A percentile compares a stretch with the other conserved stretches of the same genome.
Conservation (phyloP, 2,113 vertebrate genomes). For the Dipodomys ordii region DNA sequence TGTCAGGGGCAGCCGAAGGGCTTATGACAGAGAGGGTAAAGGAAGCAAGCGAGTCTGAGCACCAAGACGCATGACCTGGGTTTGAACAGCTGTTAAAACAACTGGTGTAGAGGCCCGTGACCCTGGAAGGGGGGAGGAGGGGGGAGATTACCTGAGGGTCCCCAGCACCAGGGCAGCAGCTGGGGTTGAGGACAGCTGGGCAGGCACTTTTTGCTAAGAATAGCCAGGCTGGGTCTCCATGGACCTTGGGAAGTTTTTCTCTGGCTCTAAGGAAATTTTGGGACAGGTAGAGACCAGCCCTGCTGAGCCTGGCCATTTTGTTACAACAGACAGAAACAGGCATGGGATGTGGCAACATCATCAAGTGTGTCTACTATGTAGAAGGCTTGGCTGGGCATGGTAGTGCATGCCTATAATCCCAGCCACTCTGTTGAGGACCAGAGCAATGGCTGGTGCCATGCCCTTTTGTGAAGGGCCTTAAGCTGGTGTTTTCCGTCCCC, state of each 20-base stretch:
- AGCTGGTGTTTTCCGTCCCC: not conserved
- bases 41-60: rapidly evolving
- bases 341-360: no score
- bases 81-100: slow-evolving; percentile 77
- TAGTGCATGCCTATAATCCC: not conserved
- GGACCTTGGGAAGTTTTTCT: not conserved
- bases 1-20: not conserved
- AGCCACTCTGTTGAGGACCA: not conserved
- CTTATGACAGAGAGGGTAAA: not conserved
- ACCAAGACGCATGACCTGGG: slow-evolving; percentile 1
- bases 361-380: not conserved
- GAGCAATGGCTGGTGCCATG: no score
- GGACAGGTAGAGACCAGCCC: not conserved
- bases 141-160: slow-evolving; percentile 68
- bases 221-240: not conserved
- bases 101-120: slow-evolving; percentile 47
- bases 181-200: slow-evolving; percentile 68
- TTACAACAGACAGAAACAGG: not conserved
- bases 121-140: not conserved
- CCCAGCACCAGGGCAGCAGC: slow-evolving; percentile 66
- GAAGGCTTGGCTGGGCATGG: not conserved
- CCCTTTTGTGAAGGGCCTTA: not conserved
- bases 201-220: slow-evolving; percentile 38
- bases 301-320: not conserved
- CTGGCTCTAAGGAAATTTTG: not conserved